These are phyloP conservation scores for Coregonus ussuriensis DNA, from an alignment of 2,797 vertebrate genomes.

Conservation along the genomic window DNA sequence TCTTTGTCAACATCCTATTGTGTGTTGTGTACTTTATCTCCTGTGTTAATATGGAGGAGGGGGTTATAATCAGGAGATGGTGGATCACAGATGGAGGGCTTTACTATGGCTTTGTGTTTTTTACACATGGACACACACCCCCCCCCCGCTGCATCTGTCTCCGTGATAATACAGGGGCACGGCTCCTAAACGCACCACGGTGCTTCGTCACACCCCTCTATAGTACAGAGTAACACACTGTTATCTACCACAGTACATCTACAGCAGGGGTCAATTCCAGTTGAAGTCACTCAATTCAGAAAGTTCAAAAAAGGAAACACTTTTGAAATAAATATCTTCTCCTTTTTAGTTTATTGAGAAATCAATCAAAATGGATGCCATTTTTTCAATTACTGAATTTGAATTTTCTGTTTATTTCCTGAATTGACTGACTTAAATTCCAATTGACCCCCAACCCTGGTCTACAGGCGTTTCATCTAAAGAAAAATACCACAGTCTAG, in stretches of 20 bases:
- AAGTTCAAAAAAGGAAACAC: too few relatives aligned
- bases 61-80: not conserved
- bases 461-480: not conserved
- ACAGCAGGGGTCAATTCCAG: too few relatives aligned
- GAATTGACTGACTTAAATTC: too few relatives aligned
- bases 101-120: constrained; percentile 16
- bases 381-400: too few relatives aligned
- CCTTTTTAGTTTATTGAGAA: too few relatives aligned
- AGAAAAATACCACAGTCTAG: not conserved
- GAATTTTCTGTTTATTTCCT: too few relatives aligned
- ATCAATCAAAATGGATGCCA: too few relatives aligned
- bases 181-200: not conserved
- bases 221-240: not conserved
- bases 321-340: too few relatives aligned
- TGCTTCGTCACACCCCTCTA: not conserved
- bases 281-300: too few relatives aligned
- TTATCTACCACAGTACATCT: not conserved
- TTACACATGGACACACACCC: not conserved
- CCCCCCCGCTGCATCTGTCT: not conserved
- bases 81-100: constrained; percentile 26
- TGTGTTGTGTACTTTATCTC: not conserved
- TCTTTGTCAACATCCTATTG: not conserved
- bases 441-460: too few relatives aligned
- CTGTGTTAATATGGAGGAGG: not conserved
- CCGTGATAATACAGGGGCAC: not conserved